Percentiles rank a stretch among this genome's conserved stretches.
These are phyloP conservation scores for Neofelis nebulosa DNA, from an alignment of 2,113 vertebrate genomes.

Conservation along the genomic window DNA sequence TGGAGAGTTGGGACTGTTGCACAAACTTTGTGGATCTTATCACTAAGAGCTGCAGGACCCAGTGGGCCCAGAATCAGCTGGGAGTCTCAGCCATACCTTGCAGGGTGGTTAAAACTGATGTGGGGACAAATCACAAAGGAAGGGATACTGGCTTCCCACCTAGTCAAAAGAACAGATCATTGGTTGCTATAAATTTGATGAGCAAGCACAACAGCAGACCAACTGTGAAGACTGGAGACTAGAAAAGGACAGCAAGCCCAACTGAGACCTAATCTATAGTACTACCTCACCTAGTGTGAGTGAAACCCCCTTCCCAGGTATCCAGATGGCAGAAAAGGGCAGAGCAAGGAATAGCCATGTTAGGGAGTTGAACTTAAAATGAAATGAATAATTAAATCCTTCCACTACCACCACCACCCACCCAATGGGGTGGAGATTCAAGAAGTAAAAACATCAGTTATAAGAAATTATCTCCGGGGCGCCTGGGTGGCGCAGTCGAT, in stretches of 20 bases:
- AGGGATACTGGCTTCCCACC: neutral
- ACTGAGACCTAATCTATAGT: neutral
- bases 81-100: neutral
- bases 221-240: neutral
- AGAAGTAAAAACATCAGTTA: neutral
- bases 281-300: neutral
- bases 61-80: neutral
- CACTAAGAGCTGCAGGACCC: neutral
- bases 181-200: neutral
- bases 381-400: neutral
- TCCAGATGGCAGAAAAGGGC: neutral
- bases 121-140: neutral
- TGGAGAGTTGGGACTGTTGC: neutral
- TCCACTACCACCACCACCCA: neutral
- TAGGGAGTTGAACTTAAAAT: neutral
- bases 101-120: neutral
- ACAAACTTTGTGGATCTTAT: neutral
- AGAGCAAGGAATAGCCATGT: neutral
- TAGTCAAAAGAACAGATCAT: neutral
- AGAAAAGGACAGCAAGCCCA: neutral
- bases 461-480: neutral
- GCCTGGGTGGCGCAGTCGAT: too few relatives aligned
- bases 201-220: neutral
- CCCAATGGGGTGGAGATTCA: neutral
- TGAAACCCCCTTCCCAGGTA: neutral